Conservation (phyloP, 2,797 vertebrate species). For the Scomberomorus guttatus region DNA sequence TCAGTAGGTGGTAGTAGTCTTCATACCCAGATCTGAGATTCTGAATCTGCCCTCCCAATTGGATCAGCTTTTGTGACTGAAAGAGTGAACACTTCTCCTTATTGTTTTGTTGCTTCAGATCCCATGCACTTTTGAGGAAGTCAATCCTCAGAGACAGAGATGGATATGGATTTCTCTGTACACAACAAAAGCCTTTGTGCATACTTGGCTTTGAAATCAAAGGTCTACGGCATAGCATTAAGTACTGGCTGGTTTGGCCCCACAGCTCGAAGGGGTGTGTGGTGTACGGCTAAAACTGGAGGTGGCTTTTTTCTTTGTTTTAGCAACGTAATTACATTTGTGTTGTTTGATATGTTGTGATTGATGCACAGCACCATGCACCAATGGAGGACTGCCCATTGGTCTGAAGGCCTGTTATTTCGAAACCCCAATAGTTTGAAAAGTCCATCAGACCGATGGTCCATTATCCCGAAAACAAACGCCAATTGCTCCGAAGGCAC, state of each 20-base stretch:
- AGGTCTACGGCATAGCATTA: neutral
- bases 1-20: slow-evolving; percentile 20
- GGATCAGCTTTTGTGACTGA: slow-evolving; percentile 37
- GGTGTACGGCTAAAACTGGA: neutral
- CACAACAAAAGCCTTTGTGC: slow-evolving; percentile 20
- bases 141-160: slow-evolving; percentile 13
- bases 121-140: slow-evolving; percentile 15
- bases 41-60: slow-evolving; percentile 28
- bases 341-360: neutral
- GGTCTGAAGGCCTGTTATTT: too few species aligned
- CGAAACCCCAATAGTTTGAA: too few species aligned
- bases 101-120: slow-evolving; percentile 42
- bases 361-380: neutral
- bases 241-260: slow-evolving; percentile 3
- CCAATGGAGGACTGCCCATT: too few species aligned
- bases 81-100: slow-evolving; percentile 27
- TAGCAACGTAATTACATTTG: neutral
- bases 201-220: slow-evolving; percentile 28
- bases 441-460: too few species aligned
- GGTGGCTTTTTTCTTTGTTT: neutral
- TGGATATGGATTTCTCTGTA: neutral
- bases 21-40: slow-evolving; percentile 48
- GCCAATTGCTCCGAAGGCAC: too few species aligned
- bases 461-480: too few species aligned
- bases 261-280: neutral